phyloP scores from a whole-genome alignment of 2,113 vertebrate species.

The Rostratula benghalensis region DNA sequence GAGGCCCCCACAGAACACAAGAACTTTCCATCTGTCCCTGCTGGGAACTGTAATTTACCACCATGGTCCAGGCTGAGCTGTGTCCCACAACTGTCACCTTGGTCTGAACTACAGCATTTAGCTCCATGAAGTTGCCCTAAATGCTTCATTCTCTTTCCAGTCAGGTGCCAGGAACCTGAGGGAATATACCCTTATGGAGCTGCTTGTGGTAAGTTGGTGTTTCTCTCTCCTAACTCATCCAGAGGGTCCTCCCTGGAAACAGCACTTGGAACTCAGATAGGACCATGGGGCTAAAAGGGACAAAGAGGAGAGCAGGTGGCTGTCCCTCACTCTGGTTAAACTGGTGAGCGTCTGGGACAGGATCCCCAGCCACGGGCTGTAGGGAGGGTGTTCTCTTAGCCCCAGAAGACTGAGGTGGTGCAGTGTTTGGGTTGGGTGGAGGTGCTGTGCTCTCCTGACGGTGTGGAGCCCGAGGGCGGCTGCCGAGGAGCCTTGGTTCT shows the following conservation, averaged over 20 bases:
- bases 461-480: accelerated
- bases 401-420: not conserved
- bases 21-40: not conserved
- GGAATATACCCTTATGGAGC: conserved; percentile 94
- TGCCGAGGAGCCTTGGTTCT: not conserved
- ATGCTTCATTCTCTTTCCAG: conserved; percentile 71
- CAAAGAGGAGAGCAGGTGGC: accelerated
- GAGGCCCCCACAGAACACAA: not conserved
- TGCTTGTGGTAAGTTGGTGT: conserved; percentile 88
- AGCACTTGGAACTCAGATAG: not conserved
- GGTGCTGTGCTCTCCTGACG: accelerated
- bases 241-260: not conserved
- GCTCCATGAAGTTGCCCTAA: not conserved
- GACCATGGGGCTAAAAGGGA: not conserved
- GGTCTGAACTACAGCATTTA: not conserved
- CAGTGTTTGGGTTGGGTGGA: not conserved
- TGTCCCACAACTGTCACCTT: not conserved
- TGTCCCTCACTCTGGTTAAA: too few species aligned
- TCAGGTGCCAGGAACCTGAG: conserved; percentile 88
- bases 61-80: not conserved
- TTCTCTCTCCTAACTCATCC: not conserved
- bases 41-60: not conserved
- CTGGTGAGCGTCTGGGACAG: not conserved
- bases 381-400: accelerated
- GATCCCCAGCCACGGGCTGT: not conserved